Evolutionary conservation across 2,797 vertebrate species (phyloP).

Genomic region (Erpetoichthys calabaricus): DNA sequence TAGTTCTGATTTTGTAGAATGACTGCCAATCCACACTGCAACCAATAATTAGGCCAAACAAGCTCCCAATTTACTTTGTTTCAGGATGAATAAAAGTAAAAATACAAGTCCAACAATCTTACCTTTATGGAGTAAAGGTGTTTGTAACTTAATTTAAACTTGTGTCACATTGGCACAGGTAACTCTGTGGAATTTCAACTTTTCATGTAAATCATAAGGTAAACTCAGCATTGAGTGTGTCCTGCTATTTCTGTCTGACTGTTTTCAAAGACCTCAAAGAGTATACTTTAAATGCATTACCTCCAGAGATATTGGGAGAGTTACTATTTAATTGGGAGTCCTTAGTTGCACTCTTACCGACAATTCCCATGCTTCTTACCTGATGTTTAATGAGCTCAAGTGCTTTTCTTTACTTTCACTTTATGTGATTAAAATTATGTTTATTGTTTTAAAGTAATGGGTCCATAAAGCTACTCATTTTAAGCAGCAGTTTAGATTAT

Average conservation of each 20-base stretch:
- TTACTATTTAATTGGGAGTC: constrained; percentile 18
- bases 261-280: constrained; percentile 14
- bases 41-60: constrained; percentile 6
- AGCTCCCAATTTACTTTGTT: constrained; percentile 4
- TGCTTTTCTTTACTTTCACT: constrained; percentile 3
- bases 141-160: constrained; percentile 1
- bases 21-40: background rate
- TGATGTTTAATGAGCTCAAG: constrained; percentile 14
- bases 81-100: constrained; percentile 3
- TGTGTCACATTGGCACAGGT: constrained; percentile 5
- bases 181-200: constrained; percentile 7
- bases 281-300: constrained; percentile 18
- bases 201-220: constrained; percentile 17
- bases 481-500: too few relatives aligned
- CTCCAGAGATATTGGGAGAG: constrained; percentile 7
- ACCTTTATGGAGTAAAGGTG: constrained; percentile 1
- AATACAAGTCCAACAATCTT: constrained; percentile 3
- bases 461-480: too few relatives aligned
- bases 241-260: constrained; percentile 3
- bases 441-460: constrained; percentile 9
- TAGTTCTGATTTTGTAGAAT: background rate
- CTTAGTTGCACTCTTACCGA: constrained; percentile 10
- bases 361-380: constrained; percentile 10
- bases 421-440: constrained; percentile 11
- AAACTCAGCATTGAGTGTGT: constrained; percentile 14